Evolutionary conservation across 2,113 vertebrate genomes (phyloP).

Genomic region (Myodes glareolus): DNA sequence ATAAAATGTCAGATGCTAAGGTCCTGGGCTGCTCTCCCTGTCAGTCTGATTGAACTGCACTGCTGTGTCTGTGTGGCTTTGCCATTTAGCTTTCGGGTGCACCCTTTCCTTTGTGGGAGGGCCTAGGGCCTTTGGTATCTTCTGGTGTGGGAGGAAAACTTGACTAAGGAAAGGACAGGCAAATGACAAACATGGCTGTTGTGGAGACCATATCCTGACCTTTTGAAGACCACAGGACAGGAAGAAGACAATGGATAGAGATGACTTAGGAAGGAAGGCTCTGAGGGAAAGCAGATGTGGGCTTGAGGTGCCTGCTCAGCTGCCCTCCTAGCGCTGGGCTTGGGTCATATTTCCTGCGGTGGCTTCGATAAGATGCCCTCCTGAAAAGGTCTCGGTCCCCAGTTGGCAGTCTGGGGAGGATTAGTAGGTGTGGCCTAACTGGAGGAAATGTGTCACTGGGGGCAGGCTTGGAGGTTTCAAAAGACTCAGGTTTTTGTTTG

Average conservation of each 20-base stretch:
- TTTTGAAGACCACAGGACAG: background rate
- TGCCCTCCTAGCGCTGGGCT: background rate
- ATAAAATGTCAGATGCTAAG: constrained; percentile 6
- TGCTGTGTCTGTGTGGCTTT: background rate
- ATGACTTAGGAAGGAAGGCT: background rate
- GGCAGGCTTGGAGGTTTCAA: background rate
- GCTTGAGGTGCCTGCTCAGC: background rate
- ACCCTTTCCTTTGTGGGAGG: constrained; percentile 12
- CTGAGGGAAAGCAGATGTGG: background rate
- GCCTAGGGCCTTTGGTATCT: background rate
- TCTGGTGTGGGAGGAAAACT: background rate
- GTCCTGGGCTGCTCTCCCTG: background rate
- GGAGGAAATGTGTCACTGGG: background rate
- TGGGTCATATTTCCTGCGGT: background rate
- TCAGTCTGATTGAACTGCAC: background rate
- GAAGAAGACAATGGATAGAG: background rate
- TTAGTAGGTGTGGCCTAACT: background rate
- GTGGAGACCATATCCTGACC: background rate
- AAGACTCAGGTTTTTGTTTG: background rate
- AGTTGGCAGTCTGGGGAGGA: background rate
- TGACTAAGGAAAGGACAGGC: background rate
- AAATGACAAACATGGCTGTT: background rate
- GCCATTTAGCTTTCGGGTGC: constrained; percentile 39
- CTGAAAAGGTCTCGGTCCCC: background rate
- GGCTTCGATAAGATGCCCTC: background rate